Evolutionary conservation across 2,888 invertebrate species (phyloP).

Genomic region (Pecten maximus): DNA sequence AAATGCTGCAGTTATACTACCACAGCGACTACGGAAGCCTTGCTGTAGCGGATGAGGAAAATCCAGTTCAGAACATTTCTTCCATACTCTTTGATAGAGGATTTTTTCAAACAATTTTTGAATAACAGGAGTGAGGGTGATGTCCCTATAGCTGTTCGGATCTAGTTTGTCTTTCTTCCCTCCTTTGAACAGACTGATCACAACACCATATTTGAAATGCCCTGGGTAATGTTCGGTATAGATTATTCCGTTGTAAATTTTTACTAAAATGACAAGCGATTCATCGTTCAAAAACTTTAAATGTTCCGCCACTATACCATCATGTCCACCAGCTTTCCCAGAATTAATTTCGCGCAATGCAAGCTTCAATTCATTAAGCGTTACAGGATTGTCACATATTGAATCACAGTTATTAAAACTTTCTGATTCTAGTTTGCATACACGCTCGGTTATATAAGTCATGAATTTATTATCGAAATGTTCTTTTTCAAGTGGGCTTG

Average conservation of each 20-base stretch:
- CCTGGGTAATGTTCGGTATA: not conserved
- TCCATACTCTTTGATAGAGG: not conserved
- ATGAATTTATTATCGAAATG: too few relatives aligned
- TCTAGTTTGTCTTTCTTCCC: constrained; percentile 36
- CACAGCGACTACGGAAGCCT: not conserved
- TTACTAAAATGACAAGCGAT: not conserved
- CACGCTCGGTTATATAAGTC: not conserved
- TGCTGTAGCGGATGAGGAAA: too few relatives aligned
- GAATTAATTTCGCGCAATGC: constrained; percentile 12
- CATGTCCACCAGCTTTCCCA: constrained; percentile 40
- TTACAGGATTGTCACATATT: not conserved
- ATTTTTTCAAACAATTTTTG: constrained; percentile 41
- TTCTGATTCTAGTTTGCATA: not conserved
- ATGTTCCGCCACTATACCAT: constrained; percentile 37
- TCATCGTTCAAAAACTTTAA: not conserved
- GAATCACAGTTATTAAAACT: not conserved
- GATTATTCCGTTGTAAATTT: constrained; percentile 20
- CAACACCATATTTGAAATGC: constrained; percentile 26
- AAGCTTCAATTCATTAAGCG: not conserved
- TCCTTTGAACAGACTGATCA: constrained; percentile 43
- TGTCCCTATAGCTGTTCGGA: too few relatives aligned
- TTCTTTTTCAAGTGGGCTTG: too few relatives aligned
- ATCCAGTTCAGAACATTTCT: too few relatives aligned
- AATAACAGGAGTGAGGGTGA: too few relatives aligned
- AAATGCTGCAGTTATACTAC: constrained; percentile 8